Conservation (phyloP, 2,888 invertebrate species). For the Timandra comae region DNA sequence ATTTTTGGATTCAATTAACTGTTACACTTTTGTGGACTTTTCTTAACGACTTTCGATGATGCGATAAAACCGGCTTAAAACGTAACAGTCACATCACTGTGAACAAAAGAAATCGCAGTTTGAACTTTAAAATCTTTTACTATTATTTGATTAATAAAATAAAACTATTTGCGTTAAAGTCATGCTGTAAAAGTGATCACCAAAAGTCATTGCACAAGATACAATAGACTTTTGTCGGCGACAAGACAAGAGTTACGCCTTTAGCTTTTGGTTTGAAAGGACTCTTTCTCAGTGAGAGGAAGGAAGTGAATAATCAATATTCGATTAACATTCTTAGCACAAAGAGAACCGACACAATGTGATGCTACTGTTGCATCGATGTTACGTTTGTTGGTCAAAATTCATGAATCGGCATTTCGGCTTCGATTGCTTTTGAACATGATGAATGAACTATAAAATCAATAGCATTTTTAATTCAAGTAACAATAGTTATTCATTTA, state of each 20-base stretch:
- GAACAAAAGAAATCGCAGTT: no score
- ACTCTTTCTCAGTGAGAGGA: slow-evolving; percentile 38
- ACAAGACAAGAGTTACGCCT: slow-evolving; percentile 36
- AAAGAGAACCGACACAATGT: slow-evolving; percentile 33
- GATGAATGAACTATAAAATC: no score
- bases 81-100: no score
- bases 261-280: slow-evolving; percentile 26
- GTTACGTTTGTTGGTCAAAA: slow-evolving; percentile 17
- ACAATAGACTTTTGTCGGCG: slow-evolving; percentile 31
- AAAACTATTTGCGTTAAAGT: slow-evolving; percentile 37
- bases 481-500: no score
- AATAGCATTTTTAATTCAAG: no score
- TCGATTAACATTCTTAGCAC: slow-evolving; percentile 43
- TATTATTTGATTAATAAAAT: no score
- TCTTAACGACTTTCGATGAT: no score
- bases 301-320: slow-evolving; percentile 62
- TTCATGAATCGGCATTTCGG: slow-evolving; percentile 21
- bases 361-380: slow-evolving; percentile 36
- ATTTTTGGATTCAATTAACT: no score
- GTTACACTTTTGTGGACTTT: no score
- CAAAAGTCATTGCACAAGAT: slow-evolving; percentile 21
- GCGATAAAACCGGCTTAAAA: no score
- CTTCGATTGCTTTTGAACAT: no score
- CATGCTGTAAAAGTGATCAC: slow-evolving; percentile 20
- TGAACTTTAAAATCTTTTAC: no score